These are phyloP conservation scores for Pseudolycoriella hygida DNA, from an alignment of 2,888 invertebrate genomes.

Conservation along the genomic window DNA sequence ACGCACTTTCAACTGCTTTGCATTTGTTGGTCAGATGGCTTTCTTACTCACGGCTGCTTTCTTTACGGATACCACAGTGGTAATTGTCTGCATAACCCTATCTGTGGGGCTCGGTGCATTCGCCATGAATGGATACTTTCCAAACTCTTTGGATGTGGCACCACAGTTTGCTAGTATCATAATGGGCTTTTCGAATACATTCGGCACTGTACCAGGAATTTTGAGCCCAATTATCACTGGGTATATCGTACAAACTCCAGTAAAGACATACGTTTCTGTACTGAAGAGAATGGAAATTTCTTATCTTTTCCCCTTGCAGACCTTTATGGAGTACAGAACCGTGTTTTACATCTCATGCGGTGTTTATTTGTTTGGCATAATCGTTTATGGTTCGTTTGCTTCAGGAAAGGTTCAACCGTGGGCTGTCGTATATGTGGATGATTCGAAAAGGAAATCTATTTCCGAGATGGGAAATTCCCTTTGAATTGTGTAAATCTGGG, in stretches of 20 bases:
- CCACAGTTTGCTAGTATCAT: conserved; percentile 80
- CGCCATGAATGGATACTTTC: conserved; percentile 60
- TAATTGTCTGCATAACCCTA: conserved; percentile 64
- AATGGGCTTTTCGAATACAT: conserved; percentile 82
- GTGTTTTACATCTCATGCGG: conserved; percentile 74
- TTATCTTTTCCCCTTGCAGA: conserved; percentile 18
- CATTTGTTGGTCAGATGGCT: conserved; percentile 59
- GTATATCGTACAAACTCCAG: conserved; percentile 52
- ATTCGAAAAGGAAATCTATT: no score
- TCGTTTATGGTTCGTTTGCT: conserved; percentile 64
- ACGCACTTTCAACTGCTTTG: conserved; percentile 54
- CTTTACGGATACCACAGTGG: conserved; percentile 43
- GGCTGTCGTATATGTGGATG: conserved; percentile 30
- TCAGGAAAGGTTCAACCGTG: conserved; percentile 72
- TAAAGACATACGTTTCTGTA: conserved; percentile 24
- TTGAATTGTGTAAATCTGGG: no score
- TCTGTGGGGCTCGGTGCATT: conserved; percentile 84
- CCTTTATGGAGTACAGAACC: conserved; percentile 60
- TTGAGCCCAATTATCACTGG: conserved; percentile 74
- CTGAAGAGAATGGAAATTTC: no score
- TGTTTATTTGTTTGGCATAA: conserved; percentile 64
- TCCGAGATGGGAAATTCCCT: no score
- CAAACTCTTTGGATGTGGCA: conserved; percentile 76
- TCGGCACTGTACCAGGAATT: conserved; percentile 83
- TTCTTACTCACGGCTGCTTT: conserved; percentile 76